Percentiles rank a stretch among this genome's conserved stretches.
Conservation (phyloP, 2,113 vertebrate genomes). For the Piaya cayana region DNA sequence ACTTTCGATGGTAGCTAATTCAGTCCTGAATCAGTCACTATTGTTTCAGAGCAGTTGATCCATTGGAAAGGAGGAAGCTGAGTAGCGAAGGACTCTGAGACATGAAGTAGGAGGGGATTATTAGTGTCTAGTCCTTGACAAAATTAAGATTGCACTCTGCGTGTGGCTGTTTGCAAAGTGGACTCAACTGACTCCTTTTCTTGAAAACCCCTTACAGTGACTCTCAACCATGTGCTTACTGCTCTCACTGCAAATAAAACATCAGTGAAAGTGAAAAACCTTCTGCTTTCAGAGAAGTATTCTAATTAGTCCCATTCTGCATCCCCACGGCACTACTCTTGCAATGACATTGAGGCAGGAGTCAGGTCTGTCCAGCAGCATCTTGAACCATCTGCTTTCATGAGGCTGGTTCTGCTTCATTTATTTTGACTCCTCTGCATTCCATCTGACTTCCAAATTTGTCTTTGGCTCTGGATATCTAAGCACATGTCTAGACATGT, state of each 20-base stretch:
- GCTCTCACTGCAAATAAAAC: background rate
- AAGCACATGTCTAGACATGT: background rate
- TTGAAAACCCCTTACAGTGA: background rate
- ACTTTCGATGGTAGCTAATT: background rate
- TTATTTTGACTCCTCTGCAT: conserved; percentile 48
- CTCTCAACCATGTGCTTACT: background rate
- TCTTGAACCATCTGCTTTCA: conserved; percentile 23
- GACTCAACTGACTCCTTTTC: background rate
- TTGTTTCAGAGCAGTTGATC: background rate
- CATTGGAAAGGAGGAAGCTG: background rate
- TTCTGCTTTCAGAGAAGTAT: background rate
- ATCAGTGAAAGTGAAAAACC: background rate
- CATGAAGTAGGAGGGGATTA: background rate
- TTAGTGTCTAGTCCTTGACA: background rate
- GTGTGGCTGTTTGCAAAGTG: background rate
- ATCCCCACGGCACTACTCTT: background rate
- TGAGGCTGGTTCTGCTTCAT: conserved; percentile 40
- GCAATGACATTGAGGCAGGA: conserved; percentile 17
- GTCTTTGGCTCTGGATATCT: conserved; percentile 2
- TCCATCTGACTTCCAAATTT: conserved; percentile 49
- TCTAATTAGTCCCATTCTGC: background rate
- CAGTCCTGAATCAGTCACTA: background rate
- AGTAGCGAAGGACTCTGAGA: background rate
- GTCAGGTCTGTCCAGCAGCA: conserved; percentile 51
- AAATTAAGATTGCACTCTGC: background rate